Percentiles rank a stretch among this genome's conserved stretches.
These are phyloP conservation scores for Hydrotaea diabolus DNA, from an alignment of 2,888 invertebrate species.

Conservation along the genomic window DNA sequence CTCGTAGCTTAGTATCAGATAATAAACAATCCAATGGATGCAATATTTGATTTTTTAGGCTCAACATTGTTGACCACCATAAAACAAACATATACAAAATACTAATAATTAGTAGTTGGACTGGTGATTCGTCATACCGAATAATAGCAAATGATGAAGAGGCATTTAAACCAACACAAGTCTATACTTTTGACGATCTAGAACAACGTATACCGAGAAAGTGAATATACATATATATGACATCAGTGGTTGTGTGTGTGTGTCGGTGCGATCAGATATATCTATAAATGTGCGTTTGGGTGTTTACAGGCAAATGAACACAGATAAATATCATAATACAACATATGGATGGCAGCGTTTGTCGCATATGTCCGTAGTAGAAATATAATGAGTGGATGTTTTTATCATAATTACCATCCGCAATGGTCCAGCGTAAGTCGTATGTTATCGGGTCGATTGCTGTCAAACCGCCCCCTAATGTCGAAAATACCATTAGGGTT, in stretches of 20 bases:
- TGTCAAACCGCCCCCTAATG: slow-evolving; percentile 94
- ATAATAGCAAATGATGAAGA: not conserved
- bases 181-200: no score
- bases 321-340: not conserved
- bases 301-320: not conserved
- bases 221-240: not conserved
- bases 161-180: no score
- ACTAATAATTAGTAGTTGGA: not conserved
- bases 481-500: slow-evolving; percentile 92
- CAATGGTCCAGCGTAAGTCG: slow-evolving; percentile 92
- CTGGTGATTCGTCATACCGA: not conserved
- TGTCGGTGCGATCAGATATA: not conserved
- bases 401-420: slow-evolving; percentile 87
- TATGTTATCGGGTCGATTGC: slow-evolving; percentile 94
- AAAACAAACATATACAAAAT: no score
- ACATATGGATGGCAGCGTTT: not conserved
- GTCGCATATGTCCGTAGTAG: no score
- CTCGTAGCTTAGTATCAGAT: no score
- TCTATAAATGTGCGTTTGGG: not conserved
- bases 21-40: no score
- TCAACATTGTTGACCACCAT: no score
- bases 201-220: not conserved
- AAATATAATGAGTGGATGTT: not conserved
- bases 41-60: no score
- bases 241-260: not conserved